Conservation (phyloP, 2,797 vertebrate species). For the Alouatta caraya region DNA sequence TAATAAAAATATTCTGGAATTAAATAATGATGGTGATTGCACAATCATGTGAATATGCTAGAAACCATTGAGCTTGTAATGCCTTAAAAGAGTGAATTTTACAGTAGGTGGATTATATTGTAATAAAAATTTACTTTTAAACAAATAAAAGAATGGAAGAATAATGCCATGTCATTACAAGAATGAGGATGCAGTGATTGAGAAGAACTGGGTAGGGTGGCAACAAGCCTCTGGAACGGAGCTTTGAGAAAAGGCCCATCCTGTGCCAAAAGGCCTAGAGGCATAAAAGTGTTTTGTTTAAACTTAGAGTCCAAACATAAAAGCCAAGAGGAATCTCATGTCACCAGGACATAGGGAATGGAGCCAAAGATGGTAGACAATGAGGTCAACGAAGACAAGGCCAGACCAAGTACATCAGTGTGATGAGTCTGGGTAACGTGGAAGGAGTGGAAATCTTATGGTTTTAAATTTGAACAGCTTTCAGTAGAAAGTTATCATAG, state of each 20-base stretch:
- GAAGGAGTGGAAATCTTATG: background rate
- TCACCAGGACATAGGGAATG: accelerated
- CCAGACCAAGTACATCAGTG: background rate
- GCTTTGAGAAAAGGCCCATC: background rate
- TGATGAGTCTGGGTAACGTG: background rate
- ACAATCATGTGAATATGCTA: background rate
- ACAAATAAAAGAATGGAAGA: background rate
- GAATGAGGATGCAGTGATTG: background rate
- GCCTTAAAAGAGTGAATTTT: background rate
- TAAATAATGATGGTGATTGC: background rate
- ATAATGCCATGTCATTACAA: background rate
- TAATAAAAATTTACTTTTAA: background rate
- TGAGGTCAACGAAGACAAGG: background rate
- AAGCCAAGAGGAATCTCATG: background rate
- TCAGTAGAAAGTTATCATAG: background rate
- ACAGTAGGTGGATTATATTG: background rate
- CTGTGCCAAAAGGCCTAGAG: background rate
- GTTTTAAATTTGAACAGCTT: background rate
- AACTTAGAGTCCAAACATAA: background rate
- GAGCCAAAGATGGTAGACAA: accelerated
- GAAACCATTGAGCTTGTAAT: background rate
- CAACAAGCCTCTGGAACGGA: background rate
- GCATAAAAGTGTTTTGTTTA: background rate
- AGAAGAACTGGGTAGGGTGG: background rate
- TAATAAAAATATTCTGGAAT: background rate